A percentile compares a stretch with the other conserved stretches of the same genome.
Conservation (phyloP, 2,113 vertebrate species). For the Hylia prasina region DNA sequence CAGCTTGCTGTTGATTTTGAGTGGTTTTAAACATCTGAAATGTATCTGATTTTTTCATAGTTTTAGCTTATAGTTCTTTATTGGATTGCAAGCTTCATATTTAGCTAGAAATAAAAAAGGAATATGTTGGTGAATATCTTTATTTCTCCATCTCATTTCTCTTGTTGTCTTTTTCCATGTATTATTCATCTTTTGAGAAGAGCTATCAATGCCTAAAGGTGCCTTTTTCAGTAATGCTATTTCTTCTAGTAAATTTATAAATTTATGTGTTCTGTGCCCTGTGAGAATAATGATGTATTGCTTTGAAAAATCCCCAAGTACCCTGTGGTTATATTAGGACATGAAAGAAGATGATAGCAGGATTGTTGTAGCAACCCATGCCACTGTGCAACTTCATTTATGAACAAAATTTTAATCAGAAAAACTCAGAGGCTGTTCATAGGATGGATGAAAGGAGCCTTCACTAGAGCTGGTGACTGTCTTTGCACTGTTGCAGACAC, state of each 20-base stretch:
- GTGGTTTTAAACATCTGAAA: neutral
- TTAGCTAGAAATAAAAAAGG: constrained; percentile 10
- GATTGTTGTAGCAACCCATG: neutral
- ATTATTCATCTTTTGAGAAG: neutral
- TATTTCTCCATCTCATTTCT: neutral
- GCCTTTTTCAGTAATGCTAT: neutral
- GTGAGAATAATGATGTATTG: neutral
- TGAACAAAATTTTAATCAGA: neutral
- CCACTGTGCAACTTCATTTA: neutral
- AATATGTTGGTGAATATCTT: neutral
- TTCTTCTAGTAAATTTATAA: neutral
- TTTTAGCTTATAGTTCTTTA: neutral
- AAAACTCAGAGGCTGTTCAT: neutral
- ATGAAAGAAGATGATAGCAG: neutral
- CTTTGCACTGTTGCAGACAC: neutral
- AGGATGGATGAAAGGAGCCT: neutral
- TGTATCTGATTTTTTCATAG: neutral
- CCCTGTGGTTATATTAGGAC: neutral
- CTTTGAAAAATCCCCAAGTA: neutral
- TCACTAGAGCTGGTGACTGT: neutral
- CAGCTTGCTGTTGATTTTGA: neutral
- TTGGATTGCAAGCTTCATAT: neutral
- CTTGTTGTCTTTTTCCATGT: neutral
- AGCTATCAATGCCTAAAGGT: neutral
- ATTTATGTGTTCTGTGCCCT: neutral